Evolutionary conservation across 2,888 invertebrate genomes (phyloP).

Genomic region (Rhagophthalmus giganteus): DNA sequence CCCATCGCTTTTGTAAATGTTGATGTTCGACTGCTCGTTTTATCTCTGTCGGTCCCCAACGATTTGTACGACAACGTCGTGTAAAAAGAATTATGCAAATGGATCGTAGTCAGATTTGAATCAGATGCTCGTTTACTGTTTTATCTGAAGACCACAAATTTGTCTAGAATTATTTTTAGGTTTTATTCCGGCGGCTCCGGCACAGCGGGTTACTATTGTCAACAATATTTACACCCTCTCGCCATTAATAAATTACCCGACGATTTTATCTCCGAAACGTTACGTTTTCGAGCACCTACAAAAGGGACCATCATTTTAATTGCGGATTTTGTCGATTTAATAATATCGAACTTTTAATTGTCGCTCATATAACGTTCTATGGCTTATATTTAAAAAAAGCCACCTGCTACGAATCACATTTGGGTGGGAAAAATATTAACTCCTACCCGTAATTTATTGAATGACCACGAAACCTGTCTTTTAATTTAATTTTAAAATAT

Average conservation of each 20-base stretch:
- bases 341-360: not conserved
- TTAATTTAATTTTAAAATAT: not conserved
- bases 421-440: not conserved
- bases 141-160: conserved; percentile 47
- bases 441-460: not conserved
- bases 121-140: conserved; percentile 42
- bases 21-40: conserved; percentile 12
- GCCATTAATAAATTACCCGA: conserved; percentile 50
- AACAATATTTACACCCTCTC: conserved; percentile 54
- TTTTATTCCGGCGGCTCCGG: conserved; percentile 47
- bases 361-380: not conserved
- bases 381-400: not conserved
- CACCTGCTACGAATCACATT: not conserved
- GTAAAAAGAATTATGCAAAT: conserved; percentile 13
- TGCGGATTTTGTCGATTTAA: not conserved
- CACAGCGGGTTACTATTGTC: conserved; percentile 51
- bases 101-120: conserved; percentile 41
- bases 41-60: conserved; percentile 8
- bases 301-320: conserved; percentile 1
- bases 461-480: not conserved
- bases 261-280: conserved; percentile 42
- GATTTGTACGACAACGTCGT: conserved; percentile 6
- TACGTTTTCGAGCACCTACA: not conserved
- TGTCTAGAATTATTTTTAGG: conserved; percentile 49
- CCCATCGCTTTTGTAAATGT: conserved; percentile 20